phyloP scores from a whole-genome alignment of 2,797 vertebrate species.

The Macrochelys suwanniensis region DNA sequence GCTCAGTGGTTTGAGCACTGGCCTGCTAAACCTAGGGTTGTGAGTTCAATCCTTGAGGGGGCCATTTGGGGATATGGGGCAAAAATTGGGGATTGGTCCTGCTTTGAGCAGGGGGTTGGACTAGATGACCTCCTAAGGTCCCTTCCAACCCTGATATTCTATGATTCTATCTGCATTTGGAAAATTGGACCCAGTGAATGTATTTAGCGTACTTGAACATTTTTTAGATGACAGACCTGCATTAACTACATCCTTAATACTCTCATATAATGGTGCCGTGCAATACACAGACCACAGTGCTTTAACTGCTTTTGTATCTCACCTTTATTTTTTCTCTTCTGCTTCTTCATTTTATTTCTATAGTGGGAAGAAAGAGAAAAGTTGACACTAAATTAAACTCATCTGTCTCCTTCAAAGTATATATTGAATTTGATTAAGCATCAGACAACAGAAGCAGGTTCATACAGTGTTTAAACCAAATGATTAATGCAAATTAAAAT shows the following conservation, averaged over 20 bases:
- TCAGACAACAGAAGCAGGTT: not conserved
- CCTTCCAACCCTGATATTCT: too few species aligned
- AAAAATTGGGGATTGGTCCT: too few species aligned
- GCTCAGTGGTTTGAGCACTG: too few species aligned
- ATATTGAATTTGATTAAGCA: slow-evolving; percentile 6
- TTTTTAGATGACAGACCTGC: not conserved
- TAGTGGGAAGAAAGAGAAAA: slow-evolving; percentile 30
- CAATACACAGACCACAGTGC: not conserved
- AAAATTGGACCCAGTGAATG: not conserved
- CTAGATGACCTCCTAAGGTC: too few species aligned
- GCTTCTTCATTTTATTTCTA: slow-evolving; percentile 36
- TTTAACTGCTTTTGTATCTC: not conserved
- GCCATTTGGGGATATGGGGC: too few species aligned
- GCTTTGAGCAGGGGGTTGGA: too few species aligned
- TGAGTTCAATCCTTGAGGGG: too few species aligned
- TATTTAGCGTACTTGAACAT: not conserved
- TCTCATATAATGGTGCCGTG: not conserved
- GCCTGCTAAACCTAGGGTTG: too few species aligned
- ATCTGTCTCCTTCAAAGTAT: slow-evolving; percentile 27
- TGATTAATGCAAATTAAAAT: slow-evolving; percentile 27
- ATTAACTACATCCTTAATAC: not conserved
- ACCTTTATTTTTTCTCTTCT: slow-evolving; percentile 43
- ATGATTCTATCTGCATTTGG: not conserved
- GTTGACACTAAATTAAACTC: slow-evolving; percentile 33
- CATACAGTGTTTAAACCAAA: slow-evolving; percentile 33